Evolutionary conservation across 2,113 vertebrate species (phyloP), one percentile per base, ranked within the genome.

Genomic region (Synodontis membranacea): DNA sequence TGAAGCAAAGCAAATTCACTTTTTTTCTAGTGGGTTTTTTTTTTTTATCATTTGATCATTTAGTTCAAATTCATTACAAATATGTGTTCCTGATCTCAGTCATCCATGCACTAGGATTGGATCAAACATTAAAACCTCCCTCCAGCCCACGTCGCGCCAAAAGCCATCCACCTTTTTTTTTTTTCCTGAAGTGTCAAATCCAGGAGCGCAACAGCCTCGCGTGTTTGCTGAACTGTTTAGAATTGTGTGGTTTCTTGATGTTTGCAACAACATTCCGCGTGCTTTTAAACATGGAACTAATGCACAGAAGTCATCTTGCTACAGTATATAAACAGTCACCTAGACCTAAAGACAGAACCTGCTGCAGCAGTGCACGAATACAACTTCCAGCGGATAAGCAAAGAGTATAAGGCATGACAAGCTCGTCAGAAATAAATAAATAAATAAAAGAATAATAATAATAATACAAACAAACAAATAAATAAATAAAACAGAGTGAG

Each of bases 401-500:
- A 19, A 14, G 28, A 62, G n/a, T n/a, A 48, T 14, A 6, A 46
- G 5, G 4, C 5, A 48, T 56, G 62, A 70, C 37, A 31, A 56
- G 21, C 34, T 34, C 9, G 34, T 66, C 28, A 39, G 25, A 70
- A 37, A n/a, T n/a, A 70, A 9, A 17, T 0, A 19, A 68, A 15
- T 23, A n/a, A 66, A 4, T 17, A 14, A 31, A 34, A 15, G 5
- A 34, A 37, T 1, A 17, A 37, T 6, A 17, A 0, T 0, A 37
- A 8, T 31, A 68, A 39, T 7, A 25, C 0, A 66, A 1, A 6
- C 7, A 34, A 5, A 23, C 0, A 70, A 39, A 70, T 17, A 37
- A 19, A 74, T 5, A 74, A 28, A 23, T 6, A 34, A 0, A 58
- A 72, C 2, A 44, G 12, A 25, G 89, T 89, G 90, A 92, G 81